A percentile compares a stretch with the other conserved stretches of the same genome.
Conservation (phyloP, 1,140 invertebrate genomes). For the Argopecten irradians region DNA sequence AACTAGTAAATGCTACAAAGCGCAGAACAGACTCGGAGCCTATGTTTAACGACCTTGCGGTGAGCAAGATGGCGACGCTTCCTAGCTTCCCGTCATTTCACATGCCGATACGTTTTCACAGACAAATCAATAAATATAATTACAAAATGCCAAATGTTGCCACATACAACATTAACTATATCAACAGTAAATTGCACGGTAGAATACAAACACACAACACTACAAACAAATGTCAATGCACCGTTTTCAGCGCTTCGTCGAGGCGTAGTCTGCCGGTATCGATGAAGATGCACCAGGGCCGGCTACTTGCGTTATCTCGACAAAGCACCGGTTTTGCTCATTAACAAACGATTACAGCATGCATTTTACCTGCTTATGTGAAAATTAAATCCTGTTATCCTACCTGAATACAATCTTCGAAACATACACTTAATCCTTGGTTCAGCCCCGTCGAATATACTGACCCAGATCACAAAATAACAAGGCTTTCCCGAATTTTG, state of each 20-base stretch:
- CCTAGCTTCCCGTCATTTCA: slow-evolving; percentile 4
- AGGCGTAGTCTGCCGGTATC: slow-evolving; percentile 14
- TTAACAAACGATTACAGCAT: not conserved
- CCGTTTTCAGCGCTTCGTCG: not conserved
- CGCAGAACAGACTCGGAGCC: not conserved
- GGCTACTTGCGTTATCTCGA: not conserved
- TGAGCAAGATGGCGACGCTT: slow-evolving; percentile 20
- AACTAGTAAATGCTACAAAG: not conserved
- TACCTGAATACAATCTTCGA: slow-evolving; percentile 29
- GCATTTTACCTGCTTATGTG: not conserved
- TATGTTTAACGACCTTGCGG: slow-evolving; percentile 7
- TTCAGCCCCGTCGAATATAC: slow-evolving; percentile 35
- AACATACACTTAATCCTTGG: slow-evolving; percentile 32
- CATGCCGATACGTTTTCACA: not conserved
- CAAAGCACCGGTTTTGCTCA: not conserved
- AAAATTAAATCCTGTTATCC: not conserved
- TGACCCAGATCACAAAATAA: slow-evolving; percentile 34
- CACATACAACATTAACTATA: not conserved
- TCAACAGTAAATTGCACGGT: not conserved
- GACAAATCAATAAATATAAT: not conserved
- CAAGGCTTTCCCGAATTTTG: slow-evolving; percentile 37
- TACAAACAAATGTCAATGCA: not conserved
- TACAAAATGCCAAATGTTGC: slow-evolving; percentile 22
- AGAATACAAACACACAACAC: not conserved
- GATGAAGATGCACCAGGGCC: slow-evolving; percentile 5